Evolutionary conservation across 2,888 invertebrate species (phyloP).

Genomic region (Acronicta alni): DNA sequence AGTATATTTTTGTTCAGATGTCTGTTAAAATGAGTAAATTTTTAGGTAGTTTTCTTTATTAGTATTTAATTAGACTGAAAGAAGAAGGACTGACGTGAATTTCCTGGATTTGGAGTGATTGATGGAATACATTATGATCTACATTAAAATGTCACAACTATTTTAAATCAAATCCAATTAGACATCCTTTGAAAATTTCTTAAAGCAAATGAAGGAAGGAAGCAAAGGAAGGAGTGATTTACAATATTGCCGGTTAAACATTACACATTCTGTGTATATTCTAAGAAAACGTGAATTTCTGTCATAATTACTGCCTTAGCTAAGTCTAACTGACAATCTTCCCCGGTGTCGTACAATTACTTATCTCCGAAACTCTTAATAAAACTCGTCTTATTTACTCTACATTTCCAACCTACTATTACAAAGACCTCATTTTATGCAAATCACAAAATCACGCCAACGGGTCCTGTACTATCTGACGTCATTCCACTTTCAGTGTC

Average conservation of each 20-base stretch:
- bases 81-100: no score
- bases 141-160: no score
- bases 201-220: slow-evolving; percentile 35
- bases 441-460: slow-evolving; percentile 70
- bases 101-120: no score
- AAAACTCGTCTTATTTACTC: slow-evolving; percentile 52
- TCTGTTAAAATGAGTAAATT: slow-evolving; percentile 7
- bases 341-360: slow-evolving; percentile 42
- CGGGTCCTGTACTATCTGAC: slow-evolving; percentile 56
- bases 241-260: slow-evolving; percentile 29
- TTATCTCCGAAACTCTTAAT: slow-evolving; percentile 52
- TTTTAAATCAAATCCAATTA: no score
- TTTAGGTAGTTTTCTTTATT: slow-evolving; percentile 10
- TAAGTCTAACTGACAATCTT: slow-evolving; percentile 27
- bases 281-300: slow-evolving; percentile 11
- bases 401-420: slow-evolving; percentile 57
- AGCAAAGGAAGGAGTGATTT: slow-evolving; percentile 29
- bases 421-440: slow-evolving; percentile 75
- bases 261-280: slow-evolving; percentile 30
- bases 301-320: slow-evolving; percentile 19
- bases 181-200: not conserved
- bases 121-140: no score
- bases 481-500: slow-evolving; percentile 62
- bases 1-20: slow-evolving; percentile 14
- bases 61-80: slow-evolving; percentile 15